A percentile compares a stretch with the other conserved stretches of the same genome.
Conservation (phyloP, 2,113 vertebrate species). For the Panurus biarmicus region DNA sequence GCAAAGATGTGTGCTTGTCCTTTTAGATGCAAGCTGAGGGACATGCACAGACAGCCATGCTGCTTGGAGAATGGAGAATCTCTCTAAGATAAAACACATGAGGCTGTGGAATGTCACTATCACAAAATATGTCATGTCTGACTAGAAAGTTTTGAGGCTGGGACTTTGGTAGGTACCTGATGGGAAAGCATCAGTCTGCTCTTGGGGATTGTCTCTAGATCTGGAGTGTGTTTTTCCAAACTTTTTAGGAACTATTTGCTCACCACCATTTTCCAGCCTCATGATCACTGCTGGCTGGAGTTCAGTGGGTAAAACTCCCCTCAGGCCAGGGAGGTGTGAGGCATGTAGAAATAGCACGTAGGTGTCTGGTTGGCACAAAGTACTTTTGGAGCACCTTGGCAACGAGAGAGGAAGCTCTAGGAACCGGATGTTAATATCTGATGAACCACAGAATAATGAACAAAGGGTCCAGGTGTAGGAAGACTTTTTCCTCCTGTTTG, state of each 20-base stretch:
- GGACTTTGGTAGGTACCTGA: background rate
- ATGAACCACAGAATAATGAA: background rate
- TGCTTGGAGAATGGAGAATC: background rate
- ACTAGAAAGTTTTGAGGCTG: background rate
- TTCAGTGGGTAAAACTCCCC: background rate
- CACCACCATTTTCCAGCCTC: background rate
- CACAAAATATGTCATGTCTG: background rate
- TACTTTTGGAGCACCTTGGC: background rate
- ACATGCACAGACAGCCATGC: background rate
- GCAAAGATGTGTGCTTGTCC: background rate
- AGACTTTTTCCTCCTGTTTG: background rate
- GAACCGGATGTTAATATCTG: background rate
- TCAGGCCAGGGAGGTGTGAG: background rate
- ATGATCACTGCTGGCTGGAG: background rate
- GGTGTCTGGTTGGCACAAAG: background rate
- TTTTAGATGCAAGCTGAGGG: background rate
- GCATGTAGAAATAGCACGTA: slow-evolving; percentile 1
- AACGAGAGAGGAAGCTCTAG: background rate
- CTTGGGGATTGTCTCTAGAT: background rate
- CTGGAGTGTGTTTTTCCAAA: background rate
- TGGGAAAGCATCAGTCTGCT: background rate
- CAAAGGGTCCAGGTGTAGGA: slow-evolving; percentile 35
- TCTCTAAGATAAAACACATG: background rate
- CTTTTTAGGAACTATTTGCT: background rate
- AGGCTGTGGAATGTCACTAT: background rate